A percentile compares a stretch with the other conserved stretches of the same genome.
phyloP scores from a whole-genome alignment of 2,113 vertebrate genomes.

The Eidolon helvum region DNA sequence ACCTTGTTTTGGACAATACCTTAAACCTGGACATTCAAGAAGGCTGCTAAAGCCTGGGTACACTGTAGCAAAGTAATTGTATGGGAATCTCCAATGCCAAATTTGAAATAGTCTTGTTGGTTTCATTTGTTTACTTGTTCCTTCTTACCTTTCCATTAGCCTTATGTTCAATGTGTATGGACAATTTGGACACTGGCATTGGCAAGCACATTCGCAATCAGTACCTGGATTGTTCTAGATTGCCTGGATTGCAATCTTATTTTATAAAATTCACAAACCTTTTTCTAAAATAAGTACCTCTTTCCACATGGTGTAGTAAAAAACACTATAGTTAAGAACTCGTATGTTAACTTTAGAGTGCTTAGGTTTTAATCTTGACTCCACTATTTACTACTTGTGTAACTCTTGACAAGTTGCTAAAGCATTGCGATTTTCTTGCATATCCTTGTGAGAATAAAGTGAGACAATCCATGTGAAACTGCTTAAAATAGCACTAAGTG shows the following conservation, averaged over 20 bases:
- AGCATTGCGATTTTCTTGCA: background rate
- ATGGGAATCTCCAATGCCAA: background rate
- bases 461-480: background rate
- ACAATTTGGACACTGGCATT: background rate
- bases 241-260: background rate
- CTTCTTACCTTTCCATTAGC: background rate
- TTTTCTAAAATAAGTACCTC: background rate
- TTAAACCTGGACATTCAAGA: background rate
- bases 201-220: background rate
- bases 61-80: background rate
- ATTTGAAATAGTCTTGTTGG: background rate
- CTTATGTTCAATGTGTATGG: background rate
- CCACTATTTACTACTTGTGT: background rate
- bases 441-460: background rate
- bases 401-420: background rate
- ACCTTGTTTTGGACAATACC: background rate
- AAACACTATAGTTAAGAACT: background rate
- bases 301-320: background rate
- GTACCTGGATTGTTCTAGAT: background rate
- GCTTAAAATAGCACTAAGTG: slow-evolving; percentile 4
- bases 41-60: background rate
- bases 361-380: background rate
- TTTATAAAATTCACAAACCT: background rate
- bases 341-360: background rate
- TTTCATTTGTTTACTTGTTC: background rate